phyloP scores from a whole-genome alignment of 2,888 invertebrate species.

The Acleris sparsana region DNA sequence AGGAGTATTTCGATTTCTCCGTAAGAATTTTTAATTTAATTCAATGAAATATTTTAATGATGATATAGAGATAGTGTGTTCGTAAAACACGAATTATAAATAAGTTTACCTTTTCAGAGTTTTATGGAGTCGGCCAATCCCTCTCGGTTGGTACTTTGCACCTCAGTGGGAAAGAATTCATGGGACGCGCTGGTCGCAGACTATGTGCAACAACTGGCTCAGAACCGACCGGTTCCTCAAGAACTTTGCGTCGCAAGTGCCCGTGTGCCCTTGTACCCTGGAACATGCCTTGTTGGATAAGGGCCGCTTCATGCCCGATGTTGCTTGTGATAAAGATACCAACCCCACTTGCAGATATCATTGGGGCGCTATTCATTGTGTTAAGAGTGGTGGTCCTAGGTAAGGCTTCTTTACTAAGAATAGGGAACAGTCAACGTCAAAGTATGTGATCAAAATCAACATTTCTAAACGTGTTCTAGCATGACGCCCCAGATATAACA shows the following conservation, averaged over 20 bases:
- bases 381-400: constrained; percentile 95
- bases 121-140: constrained; percentile 96
- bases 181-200: constrained; percentile 92
- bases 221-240: constrained; percentile 91
- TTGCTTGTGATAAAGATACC: constrained; percentile 94
- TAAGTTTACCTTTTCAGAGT: constrained; percentile 69
- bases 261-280: constrained; percentile 95
- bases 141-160: constrained; percentile 95
- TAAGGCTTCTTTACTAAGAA: constrained; percentile 70
- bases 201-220: constrained; percentile 95
- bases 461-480: no score
- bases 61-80: no score
- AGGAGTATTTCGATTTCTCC: constrained; percentile 87
- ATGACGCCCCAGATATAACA: no score
- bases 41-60: neutral
- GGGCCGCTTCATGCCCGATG: constrained; percentile 95
- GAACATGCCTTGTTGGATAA: constrained; percentile 96
- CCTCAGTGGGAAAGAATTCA: constrained; percentile 93
- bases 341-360: constrained; percentile 95
- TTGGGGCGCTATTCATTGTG: constrained; percentile 95
- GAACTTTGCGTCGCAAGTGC: constrained; percentile 92
- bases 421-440: no score
- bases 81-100: neutral
- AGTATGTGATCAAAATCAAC: no score
- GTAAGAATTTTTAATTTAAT: constrained; percentile 75